Conservation (phyloP, 2,888 invertebrate genomes). For the Tryphoninae sp. region DNA sequence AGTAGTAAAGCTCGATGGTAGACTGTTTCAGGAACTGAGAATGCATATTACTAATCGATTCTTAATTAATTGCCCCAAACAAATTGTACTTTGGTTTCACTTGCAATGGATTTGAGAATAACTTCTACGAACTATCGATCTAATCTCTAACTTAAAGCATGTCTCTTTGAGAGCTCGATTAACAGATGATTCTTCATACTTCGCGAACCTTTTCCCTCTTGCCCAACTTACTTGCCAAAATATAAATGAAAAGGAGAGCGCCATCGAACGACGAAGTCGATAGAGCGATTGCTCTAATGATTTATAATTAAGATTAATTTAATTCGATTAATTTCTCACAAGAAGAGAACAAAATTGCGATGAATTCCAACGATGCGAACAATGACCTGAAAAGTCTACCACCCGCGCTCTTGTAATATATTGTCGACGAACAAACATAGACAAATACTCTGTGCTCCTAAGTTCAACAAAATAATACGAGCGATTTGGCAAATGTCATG, state of each 20-base stretch:
- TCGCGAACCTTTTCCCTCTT: constrained; percentile 2
- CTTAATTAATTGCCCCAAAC: constrained; percentile 34
- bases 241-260: not conserved
- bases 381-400: constrained; percentile 64
- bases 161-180: constrained; percentile 66
- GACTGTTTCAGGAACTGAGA: constrained; percentile 75
- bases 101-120: constrained; percentile 67
- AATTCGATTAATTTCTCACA: too few relatives aligned
- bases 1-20: constrained; percentile 72
- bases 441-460: constrained; percentile 7
- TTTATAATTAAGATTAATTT: not conserved
- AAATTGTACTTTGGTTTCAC: constrained; percentile 47
- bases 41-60: constrained; percentile 69
- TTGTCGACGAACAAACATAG: constrained; percentile 12
- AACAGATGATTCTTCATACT: constrained; percentile 56
- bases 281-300: not conserved
- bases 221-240: constrained; percentile 34
- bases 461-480: constrained; percentile 29
- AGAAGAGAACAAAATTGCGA: not conserved
- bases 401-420: constrained; percentile 33
- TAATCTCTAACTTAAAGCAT: constrained; percentile 65
- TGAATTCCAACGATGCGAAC: constrained; percentile 13
- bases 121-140: constrained; percentile 47
- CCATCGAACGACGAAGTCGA: constrained; percentile 19
- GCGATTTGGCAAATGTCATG: constrained; percentile 60